Percentiles rank a stretch among this genome's conserved stretches.
Conservation (phyloP, 1,140 invertebrate genomes). For the Penaeus vannamei region DNA sequence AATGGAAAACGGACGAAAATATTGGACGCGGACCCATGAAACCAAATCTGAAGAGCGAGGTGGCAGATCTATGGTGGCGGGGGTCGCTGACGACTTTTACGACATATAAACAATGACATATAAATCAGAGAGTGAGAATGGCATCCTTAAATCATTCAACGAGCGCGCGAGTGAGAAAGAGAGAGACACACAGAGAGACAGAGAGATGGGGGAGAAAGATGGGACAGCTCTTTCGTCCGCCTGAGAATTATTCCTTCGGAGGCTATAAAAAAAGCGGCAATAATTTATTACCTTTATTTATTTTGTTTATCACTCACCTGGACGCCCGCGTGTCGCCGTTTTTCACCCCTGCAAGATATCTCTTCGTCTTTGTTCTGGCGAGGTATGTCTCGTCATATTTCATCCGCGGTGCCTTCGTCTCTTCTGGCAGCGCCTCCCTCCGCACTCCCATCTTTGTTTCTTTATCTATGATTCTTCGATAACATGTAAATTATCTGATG, state of each 20-base stretch:
- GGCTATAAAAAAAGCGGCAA: slow-evolving; percentile 1
- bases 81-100: slow-evolving; percentile 38
- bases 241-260: not conserved
- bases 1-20: too few species aligned
- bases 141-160: slow-evolving; percentile 61
- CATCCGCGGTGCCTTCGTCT: not conserved
- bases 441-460: too few species aligned
- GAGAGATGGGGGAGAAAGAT: slow-evolving; percentile 23
- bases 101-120: slow-evolving; percentile 65
- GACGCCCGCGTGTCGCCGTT: not conserved
- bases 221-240: slow-evolving; percentile 4
- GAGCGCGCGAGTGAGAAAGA: slow-evolving; percentile 11
- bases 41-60: slow-evolving; percentile 8
- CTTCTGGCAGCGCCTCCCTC: too few species aligned
- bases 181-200: slow-evolving; percentile 1
- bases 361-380: not conserved
- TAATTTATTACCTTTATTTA: slow-evolving; percentile 31
- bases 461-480: too few species aligned
- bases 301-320: slow-evolving; percentile 14
- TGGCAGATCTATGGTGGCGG: slow-evolving; percentile 57
- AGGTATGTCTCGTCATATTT: slow-evolving; percentile 30
- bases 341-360: not conserved
- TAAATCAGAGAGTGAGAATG: slow-evolving; percentile 60
- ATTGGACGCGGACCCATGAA: not conserved
- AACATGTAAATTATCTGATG: too few species aligned